A percentile compares a stretch with the other conserved stretches of the same genome.
phyloP scores from a whole-genome alignment of 2,888 invertebrate species.

The Caradrina clavipalpis region DNA sequence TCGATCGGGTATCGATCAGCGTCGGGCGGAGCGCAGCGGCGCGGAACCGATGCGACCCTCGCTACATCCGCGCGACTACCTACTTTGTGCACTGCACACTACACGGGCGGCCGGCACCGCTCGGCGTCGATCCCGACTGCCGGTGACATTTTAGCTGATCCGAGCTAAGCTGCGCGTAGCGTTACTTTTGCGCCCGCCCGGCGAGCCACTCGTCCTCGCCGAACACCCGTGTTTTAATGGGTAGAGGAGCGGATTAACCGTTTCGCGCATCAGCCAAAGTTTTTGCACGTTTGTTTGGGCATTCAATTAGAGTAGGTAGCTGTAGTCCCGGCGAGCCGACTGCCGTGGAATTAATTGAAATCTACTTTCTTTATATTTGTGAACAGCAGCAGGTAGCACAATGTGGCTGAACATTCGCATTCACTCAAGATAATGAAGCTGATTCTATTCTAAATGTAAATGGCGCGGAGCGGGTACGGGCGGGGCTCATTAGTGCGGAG shows the following conservation, averaged over 20 bases:
- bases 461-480: conserved; percentile 19
- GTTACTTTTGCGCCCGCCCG: neutral
- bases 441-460: conserved; percentile 37
- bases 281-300: conserved; percentile 27
- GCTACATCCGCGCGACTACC: conserved; percentile 16
- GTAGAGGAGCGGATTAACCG: conserved; percentile 6
- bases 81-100: conserved; percentile 22
- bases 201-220: neutral
- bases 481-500: conserved; percentile 37
- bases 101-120: neutral
- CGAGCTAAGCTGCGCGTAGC: neutral
- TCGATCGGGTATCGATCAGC: conserved; percentile 47
- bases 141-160: neutral
- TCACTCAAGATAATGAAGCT: conserved; percentile 50
- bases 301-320: conserved; percentile 24
- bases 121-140: neutral
- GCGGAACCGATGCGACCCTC: conserved; percentile 15
- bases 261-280: conserved; percentile 1
- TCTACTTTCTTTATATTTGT: conserved; percentile 56
- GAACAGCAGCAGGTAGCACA: conserved; percentile 31
- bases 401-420: conserved; percentile 43
- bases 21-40: conserved; percentile 21
- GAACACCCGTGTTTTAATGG: neutral
- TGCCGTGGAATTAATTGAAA: conserved; percentile 42
- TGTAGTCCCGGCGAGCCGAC: conserved; percentile 8